Conservation (phyloP, 2,888 invertebrate species). For the Eudemis profundana region DNA sequence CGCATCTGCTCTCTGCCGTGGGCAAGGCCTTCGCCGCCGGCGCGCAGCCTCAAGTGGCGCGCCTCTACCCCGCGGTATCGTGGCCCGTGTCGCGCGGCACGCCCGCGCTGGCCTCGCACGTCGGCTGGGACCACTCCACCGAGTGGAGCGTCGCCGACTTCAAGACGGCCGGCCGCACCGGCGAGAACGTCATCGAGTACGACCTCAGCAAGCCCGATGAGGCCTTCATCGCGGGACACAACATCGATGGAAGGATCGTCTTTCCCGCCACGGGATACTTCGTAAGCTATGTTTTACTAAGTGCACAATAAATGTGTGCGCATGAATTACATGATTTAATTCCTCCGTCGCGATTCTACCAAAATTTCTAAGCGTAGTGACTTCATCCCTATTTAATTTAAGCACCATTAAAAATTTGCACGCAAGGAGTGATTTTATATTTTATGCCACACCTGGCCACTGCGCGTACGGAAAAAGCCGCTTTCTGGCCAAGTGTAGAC, state of each 20-base stretch:
- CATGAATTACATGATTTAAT: no score
- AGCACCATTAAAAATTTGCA: no score
- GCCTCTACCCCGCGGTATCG: slow-evolving; percentile 89
- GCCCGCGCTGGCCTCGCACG: slow-evolving; percentile 93
- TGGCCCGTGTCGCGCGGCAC: slow-evolving; percentile 97
- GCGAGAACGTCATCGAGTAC: slow-evolving; percentile 91
- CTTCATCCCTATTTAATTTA: no score
- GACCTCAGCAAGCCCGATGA: slow-evolving; percentile 91
- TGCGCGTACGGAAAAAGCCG: no score
- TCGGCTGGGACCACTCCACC: slow-evolving; percentile 96
- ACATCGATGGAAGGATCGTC: slow-evolving; percentile 96
- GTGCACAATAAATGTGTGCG: no score
- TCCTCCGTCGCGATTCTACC: no score
- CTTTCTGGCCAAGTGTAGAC: no score
- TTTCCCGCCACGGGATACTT: slow-evolving; percentile 98
- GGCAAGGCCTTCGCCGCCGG: slow-evolving; percentile 94
- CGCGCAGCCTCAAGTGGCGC: slow-evolving; percentile 89
- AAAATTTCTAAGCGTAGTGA: no score
- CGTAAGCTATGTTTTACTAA: slow-evolving; percentile 68
- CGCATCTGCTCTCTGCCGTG: slow-evolving; percentile 90
- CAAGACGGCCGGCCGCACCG: slow-evolving; percentile 86
- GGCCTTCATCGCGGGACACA: slow-evolving; percentile 92
- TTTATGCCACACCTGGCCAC: no score
- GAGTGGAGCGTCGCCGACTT: slow-evolving; percentile 95
- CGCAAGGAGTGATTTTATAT: no score